phyloP scores from a whole-genome alignment of 2,797 vertebrate species.

The Pangasius sanitwongsei region DNA sequence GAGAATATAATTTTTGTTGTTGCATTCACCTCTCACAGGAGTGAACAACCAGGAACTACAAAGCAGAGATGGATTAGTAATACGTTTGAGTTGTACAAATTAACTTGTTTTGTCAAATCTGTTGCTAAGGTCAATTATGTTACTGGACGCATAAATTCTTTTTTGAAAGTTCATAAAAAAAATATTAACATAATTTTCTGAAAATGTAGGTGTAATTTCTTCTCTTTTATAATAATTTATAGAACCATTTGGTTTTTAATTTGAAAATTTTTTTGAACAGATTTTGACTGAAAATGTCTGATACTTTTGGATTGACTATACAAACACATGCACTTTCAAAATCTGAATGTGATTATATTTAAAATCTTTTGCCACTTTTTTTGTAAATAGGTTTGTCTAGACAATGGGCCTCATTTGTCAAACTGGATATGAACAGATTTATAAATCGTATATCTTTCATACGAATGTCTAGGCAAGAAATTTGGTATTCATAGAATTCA shows the following conservation, averaged over 20 bases:
- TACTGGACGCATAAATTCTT: neutral
- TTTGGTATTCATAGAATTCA: neutral
- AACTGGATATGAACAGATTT: neutral
- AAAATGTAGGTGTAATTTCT: neutral
- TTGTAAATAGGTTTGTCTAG: neutral
- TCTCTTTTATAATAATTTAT: neutral
- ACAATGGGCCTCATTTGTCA: neutral
- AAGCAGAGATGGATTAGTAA: neutral
- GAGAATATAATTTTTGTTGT: neutral
- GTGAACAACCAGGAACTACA: neutral
- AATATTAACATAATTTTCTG: neutral
- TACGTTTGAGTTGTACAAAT: neutral
- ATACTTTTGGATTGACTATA: too few species aligned
- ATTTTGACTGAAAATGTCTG: too few species aligned
- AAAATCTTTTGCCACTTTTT: neutral
- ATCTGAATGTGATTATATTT: too few species aligned
- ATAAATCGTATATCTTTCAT: neutral
- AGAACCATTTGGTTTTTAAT: too few species aligned
- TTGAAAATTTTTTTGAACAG: too few species aligned
- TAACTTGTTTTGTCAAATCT: neutral
- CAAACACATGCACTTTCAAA: too few species aligned
- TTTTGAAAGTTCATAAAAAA: neutral
- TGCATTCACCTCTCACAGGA: neutral
- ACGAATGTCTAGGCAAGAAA: neutral
- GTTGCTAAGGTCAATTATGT: neutral